Conservation (phyloP, 2,113 vertebrate genomes). For the Anolis sagrei region DNA sequence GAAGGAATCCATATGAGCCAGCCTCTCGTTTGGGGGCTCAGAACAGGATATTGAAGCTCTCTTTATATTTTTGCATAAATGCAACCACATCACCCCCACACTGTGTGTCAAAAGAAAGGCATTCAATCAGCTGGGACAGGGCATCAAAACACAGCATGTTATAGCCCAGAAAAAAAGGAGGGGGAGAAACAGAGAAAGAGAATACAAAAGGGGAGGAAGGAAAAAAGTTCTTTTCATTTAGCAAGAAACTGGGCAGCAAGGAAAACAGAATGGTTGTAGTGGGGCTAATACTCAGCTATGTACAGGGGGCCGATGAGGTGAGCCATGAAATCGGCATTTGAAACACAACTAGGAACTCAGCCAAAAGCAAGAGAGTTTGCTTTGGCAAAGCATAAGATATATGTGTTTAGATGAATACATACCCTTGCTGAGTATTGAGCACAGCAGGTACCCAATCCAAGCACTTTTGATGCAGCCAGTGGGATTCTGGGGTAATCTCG, state of each 20-base stretch:
- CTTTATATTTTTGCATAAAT: not conserved
- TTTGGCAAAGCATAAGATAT: conserved; percentile 46
- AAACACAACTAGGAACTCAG: conserved; percentile 52
- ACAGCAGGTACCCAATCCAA: conserved; percentile 58
- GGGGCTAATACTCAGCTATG: not conserved
- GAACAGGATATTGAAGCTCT: conserved; percentile 11
- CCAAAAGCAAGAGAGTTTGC: conserved; percentile 43
- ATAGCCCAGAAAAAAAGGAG: not conserved
- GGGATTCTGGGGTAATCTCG: not conserved
- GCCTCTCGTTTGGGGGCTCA: conserved; percentile 3
- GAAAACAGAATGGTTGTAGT: not conserved
- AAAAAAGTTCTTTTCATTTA: not conserved
- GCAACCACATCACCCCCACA: not conserved
- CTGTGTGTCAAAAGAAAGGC: not conserved
- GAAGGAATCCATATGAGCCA: not conserved
- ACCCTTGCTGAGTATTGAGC: conserved; percentile 49
- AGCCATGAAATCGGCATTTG: conserved; percentile 40
- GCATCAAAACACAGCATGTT: conserved; percentile 1
- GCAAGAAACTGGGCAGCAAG: not conserved
- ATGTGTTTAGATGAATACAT: conserved; percentile 51
- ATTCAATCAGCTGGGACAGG: accelerated
- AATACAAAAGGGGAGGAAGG: not conserved
- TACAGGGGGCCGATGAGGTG: conserved; percentile 26
- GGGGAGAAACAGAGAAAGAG: not conserved
- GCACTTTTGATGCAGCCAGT: conserved; percentile 38